These are phyloP conservation scores for Trilocha varians DNA, from an alignment of 2,888 invertebrate species.

Conservation along the genomic window DNA sequence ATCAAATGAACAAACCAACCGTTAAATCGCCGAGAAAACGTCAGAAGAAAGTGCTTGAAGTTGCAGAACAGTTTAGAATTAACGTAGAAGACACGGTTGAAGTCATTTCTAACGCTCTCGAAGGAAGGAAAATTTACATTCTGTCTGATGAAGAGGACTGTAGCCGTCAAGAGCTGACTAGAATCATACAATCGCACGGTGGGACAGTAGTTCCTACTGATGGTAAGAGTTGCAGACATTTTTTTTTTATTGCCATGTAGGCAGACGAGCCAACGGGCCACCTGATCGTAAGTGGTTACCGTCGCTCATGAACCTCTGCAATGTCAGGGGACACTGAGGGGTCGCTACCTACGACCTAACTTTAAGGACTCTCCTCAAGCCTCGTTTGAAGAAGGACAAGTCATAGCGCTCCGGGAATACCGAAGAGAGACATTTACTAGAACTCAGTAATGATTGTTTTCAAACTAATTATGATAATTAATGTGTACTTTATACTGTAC, in stretches of 20 bases:
- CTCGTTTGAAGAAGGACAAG: no score
- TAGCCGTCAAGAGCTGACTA: slow-evolving; percentile 32
- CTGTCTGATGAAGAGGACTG: slow-evolving; percentile 50
- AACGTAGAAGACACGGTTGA: slow-evolving; percentile 21
- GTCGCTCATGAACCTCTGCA: no score
- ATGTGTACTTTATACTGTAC: no score
- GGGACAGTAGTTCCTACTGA: slow-evolving; percentile 47
- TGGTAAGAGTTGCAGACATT: slow-evolving; percentile 25
- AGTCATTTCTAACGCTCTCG: slow-evolving; percentile 39
- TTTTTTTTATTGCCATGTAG: no score
- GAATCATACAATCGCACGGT: slow-evolving; percentile 44
- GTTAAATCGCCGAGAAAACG: slow-evolving; percentile 33
- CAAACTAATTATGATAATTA: no score
- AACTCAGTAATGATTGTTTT: background rate
- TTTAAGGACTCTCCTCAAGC: no score
- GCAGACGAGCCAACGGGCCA: no score
- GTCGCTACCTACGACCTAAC: no score
- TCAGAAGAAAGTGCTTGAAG: slow-evolving; percentile 26
- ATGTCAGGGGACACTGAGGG: no score
- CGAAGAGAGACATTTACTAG: background rate
- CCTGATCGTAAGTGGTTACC: no score
- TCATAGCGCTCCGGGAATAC: no score
- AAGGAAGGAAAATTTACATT: slow-evolving; percentile 41
- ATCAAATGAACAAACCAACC: slow-evolving; percentile 22
- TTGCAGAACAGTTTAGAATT: slow-evolving; percentile 40